phyloP scores from a whole-genome alignment of 2,113 vertebrate species.

The Lycaon pictus region DNA sequence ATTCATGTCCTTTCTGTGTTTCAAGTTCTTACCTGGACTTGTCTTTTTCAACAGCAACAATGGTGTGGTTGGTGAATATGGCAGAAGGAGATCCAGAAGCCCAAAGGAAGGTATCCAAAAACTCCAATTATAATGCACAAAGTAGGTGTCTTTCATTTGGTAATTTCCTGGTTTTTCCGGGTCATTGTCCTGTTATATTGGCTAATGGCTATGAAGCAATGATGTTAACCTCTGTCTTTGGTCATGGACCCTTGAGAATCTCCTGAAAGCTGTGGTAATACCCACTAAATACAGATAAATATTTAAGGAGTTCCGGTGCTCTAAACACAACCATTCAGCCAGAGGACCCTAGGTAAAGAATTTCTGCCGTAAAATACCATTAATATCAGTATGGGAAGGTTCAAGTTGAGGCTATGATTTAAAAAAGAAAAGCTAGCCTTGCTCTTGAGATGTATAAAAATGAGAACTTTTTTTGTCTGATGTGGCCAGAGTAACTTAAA shows the following conservation, averaged over 20 bases:
- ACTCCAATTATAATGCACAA: conserved; percentile 86
- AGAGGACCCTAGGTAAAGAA: neutral
- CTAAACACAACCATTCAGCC: neutral
- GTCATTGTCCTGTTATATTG: neutral
- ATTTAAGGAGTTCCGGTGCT: neutral
- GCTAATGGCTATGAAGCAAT: neutral
- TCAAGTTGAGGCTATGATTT: neutral
- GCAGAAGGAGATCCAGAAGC: conserved; percentile 93
- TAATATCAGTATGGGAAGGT: neutral
- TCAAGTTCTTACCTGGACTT: conserved; percentile 35
- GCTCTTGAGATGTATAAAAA: neutral
- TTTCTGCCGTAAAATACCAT: neutral
- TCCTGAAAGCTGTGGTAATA: neutral
- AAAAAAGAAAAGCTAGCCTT: neutral
- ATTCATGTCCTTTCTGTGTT: neutral
- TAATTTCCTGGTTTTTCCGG: neutral
- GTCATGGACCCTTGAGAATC: neutral
- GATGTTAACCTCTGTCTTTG: conserved; percentile 35
- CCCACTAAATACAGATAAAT: neutral
- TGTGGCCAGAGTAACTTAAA: neutral
- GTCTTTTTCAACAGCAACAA: conserved; percentile 91
- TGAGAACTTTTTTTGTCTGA: neutral
- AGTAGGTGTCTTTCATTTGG: conserved; percentile 86
- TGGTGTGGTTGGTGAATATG: conserved; percentile 99
- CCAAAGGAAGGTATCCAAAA: conserved; percentile 89